A percentile compares a stretch with the other conserved stretches of the same genome.
phyloP scores from a whole-genome alignment of 92 coral and sea anemone genomes.

The Meandrina meandrites region DNA sequence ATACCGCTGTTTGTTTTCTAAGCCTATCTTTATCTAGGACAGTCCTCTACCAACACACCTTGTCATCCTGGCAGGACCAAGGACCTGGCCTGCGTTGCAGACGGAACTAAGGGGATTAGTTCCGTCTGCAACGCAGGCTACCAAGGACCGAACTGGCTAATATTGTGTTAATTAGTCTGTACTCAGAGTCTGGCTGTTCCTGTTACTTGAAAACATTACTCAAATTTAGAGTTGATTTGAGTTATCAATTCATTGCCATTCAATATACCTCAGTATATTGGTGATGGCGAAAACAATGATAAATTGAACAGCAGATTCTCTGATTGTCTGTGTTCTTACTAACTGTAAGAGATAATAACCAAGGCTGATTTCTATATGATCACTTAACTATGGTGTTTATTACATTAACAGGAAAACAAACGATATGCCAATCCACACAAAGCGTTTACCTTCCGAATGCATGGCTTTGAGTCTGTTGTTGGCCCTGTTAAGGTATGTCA shows the following conservation, averaged over 20 bases:
- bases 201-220: not conserved
- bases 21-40: no score
- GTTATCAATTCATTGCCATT: not conserved
- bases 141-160: no score
- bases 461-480: conserved; percentile 97
- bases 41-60: not conserved
- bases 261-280: not conserved
- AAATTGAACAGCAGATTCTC: not conserved
- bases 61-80: no score
- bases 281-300: no score
- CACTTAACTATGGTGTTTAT: not conserved
- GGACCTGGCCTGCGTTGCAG: no score
- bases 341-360: no score
- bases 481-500: conserved; percentile 94
- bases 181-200: no score
- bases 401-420: conserved; percentile 65
- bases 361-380: not conserved
- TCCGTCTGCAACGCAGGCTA: no score
- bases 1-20: not conserved
- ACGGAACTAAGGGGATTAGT: no score
- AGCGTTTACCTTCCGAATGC: conserved; percentile 90
- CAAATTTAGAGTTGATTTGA: not conserved
- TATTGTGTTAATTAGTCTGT: no score
- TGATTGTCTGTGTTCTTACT: no score
- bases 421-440: conserved; percentile 95